Conservation (phyloP, 2,113 vertebrate genomes). For the Bubo scandiacus region DNA sequence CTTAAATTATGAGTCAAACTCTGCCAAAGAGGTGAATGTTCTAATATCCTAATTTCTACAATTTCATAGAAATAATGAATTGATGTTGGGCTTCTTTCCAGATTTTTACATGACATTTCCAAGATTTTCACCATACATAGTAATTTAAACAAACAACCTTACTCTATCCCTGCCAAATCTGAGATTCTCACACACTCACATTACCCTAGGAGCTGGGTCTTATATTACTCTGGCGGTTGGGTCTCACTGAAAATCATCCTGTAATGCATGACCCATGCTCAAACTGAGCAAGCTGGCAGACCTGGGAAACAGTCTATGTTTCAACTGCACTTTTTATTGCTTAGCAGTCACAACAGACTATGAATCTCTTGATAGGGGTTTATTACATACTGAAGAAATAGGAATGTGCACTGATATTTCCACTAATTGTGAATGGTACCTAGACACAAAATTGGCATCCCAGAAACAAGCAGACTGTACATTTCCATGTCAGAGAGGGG, state of each 20-base stretch:
- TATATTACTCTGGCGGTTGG: neutral
- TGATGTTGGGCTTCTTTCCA: neutral
- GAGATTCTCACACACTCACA: neutral
- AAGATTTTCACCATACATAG: neutral
- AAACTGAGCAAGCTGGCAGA: neutral
- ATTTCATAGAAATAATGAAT: neutral
- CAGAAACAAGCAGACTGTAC: neutral
- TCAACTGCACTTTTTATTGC: neutral
- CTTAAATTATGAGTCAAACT: neutral
- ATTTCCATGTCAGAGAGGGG: neutral
- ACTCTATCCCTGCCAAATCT: neutral
- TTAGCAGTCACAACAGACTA: neutral
- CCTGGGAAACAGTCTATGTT: neutral
- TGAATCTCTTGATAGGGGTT: neutral
- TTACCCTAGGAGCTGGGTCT: neutral
- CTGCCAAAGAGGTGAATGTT: neutral
- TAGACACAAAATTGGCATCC: neutral
- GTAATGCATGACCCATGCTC: neutral
- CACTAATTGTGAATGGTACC: neutral
- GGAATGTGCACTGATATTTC: neutral
- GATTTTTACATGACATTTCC: neutral
- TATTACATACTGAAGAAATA: neutral
- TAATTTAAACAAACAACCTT: neutral
- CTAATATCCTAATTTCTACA: neutral
- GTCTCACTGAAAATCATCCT: neutral